A percentile compares a stretch with the other conserved stretches of the same genome.
Conservation (phyloP, 2,888 invertebrate species). For the Pelosia muscerda region DNA sequence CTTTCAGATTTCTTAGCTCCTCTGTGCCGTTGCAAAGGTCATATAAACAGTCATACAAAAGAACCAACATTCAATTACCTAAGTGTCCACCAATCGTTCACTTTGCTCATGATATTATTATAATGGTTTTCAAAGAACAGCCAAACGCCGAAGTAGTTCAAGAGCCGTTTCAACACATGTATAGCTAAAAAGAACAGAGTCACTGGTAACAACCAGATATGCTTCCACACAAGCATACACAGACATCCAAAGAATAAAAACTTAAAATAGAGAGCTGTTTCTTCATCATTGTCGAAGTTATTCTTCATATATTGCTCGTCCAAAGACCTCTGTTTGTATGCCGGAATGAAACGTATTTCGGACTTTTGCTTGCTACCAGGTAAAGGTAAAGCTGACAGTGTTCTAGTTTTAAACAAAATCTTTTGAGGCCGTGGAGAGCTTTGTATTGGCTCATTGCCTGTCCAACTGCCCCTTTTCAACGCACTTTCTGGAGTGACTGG, state of each 20-base stretch:
- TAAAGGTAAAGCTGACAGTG: slow-evolving; percentile 78
- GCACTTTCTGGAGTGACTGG: slow-evolving; percentile 69
- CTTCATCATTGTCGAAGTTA: slow-evolving; percentile 82
- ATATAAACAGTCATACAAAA: too few relatives aligned
- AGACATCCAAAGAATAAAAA: slow-evolving; percentile 93
- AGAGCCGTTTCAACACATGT: slow-evolving; percentile 86
- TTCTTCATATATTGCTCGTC: slow-evolving; percentile 80
- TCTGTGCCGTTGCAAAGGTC: too few relatives aligned
- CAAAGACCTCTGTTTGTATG: slow-evolving; percentile 76
- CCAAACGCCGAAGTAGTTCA: slow-evolving; percentile 85
- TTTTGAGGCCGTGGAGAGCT: slow-evolving; percentile 77
- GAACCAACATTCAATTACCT: slow-evolving; percentile 70
- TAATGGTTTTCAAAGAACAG: slow-evolving; percentile 80
- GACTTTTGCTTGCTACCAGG: slow-evolving; percentile 70
- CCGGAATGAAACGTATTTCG: slow-evolving; percentile 74
- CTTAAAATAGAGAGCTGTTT: slow-evolving; percentile 91
- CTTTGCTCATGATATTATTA: slow-evolving; percentile 68
- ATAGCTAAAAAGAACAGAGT: slow-evolving; percentile 92
- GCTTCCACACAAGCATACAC: slow-evolving; percentile 94
- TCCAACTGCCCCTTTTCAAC: slow-evolving; percentile 71
- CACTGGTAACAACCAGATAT: slow-evolving; percentile 93
- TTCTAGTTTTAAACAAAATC: slow-evolving; percentile 79
- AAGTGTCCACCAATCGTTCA: slow-evolving; percentile 88
- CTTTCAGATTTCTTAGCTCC: too few relatives aligned
- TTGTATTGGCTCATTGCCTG: slow-evolving; percentile 63